Evolutionary conservation across 1,140 invertebrate species (phyloP), one percentile per base, ranked within the genome.

Genomic region (Drosophila micromelanica): DNA sequence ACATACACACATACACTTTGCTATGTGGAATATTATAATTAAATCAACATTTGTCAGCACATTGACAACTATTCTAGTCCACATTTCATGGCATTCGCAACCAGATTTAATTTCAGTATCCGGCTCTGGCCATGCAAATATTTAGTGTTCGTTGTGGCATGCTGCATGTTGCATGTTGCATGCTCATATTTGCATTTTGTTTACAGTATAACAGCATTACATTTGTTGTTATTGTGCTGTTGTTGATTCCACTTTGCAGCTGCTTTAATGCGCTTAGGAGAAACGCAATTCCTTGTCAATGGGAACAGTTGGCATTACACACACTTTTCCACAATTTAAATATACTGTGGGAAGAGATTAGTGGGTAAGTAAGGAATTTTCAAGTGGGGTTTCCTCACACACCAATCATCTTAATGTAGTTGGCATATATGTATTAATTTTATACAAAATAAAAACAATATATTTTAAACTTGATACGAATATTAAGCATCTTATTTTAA

Each of bases 141-240:
- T 43, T 56, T 35, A 30, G 9, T 55, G 55, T 49, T 20, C 56
- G 35, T 9, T n/a, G 12, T 42, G 30, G 37, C 52, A 37, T 70
- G 45, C 51, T 46, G 42, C 49, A 42, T 43, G 40, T 2, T 35
- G 8, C 13, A 48, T 15, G 42, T 45, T 56, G n/a, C 38, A 42
- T 57, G 37, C n/a, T 48, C 60, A 67, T 64, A 89, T 89, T 87
- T 87, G 78, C 84, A 87, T 86, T 69, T 87, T 82, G 78, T 82
- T 87, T 78, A 87, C 82, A 60, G 56, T 51, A 48, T 54, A 48
- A 60, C 40, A n/a, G 35, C 42, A 49, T 63, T 57, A 17, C 38
- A 73, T 64, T 20, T 45, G 15, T 52, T 46, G 69, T 79, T 56
- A 49, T 63, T 61, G 68, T 57, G 45, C 23, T 48, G 56, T 49